phyloP scores from a whole-genome alignment of 37 sponge, comb jelly and placozoan genomes.

The Haliclona indistincta region DNA sequence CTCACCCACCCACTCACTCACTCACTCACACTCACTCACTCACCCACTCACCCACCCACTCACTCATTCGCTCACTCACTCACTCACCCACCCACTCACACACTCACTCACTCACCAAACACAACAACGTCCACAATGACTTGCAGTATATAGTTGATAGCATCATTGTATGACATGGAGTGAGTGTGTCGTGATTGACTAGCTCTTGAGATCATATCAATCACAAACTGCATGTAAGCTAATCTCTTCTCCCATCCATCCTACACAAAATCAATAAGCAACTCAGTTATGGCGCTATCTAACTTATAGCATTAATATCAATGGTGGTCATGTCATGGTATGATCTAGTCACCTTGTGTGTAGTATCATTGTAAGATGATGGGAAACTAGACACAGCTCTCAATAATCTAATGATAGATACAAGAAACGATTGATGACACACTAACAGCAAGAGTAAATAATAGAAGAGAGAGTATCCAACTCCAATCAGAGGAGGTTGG shows the following conservation, averaged over 20 bases:
- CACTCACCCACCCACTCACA: too few relatives aligned
- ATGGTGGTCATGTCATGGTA: too few relatives aligned
- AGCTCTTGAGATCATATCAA: constrained; percentile 45
- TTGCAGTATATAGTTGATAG: constrained; percentile 39
- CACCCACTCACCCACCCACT: too few relatives aligned
- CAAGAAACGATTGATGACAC: not conserved
- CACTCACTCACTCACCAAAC: constrained; percentile 15
- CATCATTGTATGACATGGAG: constrained; percentile 26
- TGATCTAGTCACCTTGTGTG: too few relatives aligned
- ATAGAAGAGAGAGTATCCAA: too few relatives aligned
- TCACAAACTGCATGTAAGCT: constrained; percentile 30
- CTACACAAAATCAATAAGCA: too few relatives aligned
- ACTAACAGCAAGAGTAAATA: too few relatives aligned
- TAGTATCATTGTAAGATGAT: too few relatives aligned
- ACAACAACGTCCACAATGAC: constrained; percentile 22
- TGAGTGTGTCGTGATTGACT: constrained; percentile 15
- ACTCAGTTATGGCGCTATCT: not conserved
- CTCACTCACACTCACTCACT: not conserved
- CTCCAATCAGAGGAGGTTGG: too few relatives aligned
- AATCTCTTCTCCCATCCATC: constrained; percentile 58
- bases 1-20: not conserved
- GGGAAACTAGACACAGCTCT: constrained; percentile 72
- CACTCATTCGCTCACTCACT: not conserved
- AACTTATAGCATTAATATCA: not conserved
- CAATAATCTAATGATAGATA: constrained; percentile 37